Evolutionary conservation across 1,140 invertebrate species (phyloP).

Genomic region (Brachionus paranguensis): DNA sequence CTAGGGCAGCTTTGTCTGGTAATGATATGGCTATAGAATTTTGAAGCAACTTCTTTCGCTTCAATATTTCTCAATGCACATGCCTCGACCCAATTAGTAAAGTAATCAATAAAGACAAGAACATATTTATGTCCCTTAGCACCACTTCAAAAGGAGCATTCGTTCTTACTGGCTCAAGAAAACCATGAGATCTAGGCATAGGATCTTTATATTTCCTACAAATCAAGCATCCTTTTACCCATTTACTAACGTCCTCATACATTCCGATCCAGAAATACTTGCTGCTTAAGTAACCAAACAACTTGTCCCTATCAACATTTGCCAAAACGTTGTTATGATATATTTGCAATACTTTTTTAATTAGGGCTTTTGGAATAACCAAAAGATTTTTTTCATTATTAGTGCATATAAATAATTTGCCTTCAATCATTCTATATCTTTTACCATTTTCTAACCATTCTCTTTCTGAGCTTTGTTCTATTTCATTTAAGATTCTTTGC

Average conservation of each 20-base stretch:
- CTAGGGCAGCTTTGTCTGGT: constrained; percentile 42
- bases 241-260: neutral
- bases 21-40: constrained; percentile 46
- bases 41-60: constrained; percentile 47
- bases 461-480: neutral
- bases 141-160: neutral
- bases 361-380: neutral
- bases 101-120: constrained; percentile 49
- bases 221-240: neutral
- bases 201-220: neutral
- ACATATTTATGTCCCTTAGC: constrained; percentile 46
- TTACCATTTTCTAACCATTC: neutral
- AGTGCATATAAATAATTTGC: neutral
- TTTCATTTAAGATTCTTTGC: neutral
- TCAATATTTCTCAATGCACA: constrained; percentile 51
- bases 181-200: neutral
- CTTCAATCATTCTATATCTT: neutral
- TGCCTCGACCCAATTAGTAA: constrained; percentile 53
- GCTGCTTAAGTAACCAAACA: neutral
- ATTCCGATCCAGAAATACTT: neutral
- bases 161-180: neutral
- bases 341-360: neutral
- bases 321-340: neutral
- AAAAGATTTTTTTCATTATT: neutral
- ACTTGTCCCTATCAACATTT: neutral